Evolutionary conservation across 2,797 vertebrate species (phyloP).

Genomic region (Melanotaenia nigrans): DNA sequence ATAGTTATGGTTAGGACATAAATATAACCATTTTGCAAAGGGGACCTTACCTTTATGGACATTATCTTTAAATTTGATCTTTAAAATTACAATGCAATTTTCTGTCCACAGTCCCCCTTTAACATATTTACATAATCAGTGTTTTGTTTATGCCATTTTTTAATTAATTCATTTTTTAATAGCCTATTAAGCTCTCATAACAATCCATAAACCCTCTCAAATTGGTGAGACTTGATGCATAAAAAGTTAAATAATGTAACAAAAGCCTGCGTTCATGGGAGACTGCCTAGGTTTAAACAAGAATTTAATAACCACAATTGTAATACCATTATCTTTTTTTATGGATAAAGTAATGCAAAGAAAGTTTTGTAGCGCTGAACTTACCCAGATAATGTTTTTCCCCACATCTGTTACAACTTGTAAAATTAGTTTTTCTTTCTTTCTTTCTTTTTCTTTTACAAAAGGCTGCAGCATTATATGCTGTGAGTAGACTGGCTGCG

Average conservation of each 20-base stretch:
- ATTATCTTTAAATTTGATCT: background rate
- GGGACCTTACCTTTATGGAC: background rate
- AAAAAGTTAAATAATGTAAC: background rate
- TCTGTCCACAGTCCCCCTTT: too few species aligned
- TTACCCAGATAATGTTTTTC: background rate
- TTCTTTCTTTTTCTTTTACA: background rate
- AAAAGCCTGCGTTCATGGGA: background rate
- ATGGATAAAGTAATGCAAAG: background rate
- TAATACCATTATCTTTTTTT: background rate
- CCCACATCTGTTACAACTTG: background rate
- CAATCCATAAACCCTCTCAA: background rate
- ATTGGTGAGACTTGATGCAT: background rate
- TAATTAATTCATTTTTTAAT: background rate
- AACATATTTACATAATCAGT: too few species aligned
- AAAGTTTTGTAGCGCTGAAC: background rate
- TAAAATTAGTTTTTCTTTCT: background rate
- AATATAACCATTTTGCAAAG: background rate
- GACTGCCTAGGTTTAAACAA: background rate
- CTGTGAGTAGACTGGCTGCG: conserved; percentile 18
- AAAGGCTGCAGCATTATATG: conserved; percentile 9
- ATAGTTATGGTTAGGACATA: background rate
- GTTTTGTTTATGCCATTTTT: background rate
- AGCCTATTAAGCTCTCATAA: background rate
- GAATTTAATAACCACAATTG: background rate
- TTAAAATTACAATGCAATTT: too few species aligned